phyloP scores from a whole-genome alignment of 2,888 invertebrate genomes.

The Rhorus exstirpatorius region DNA sequence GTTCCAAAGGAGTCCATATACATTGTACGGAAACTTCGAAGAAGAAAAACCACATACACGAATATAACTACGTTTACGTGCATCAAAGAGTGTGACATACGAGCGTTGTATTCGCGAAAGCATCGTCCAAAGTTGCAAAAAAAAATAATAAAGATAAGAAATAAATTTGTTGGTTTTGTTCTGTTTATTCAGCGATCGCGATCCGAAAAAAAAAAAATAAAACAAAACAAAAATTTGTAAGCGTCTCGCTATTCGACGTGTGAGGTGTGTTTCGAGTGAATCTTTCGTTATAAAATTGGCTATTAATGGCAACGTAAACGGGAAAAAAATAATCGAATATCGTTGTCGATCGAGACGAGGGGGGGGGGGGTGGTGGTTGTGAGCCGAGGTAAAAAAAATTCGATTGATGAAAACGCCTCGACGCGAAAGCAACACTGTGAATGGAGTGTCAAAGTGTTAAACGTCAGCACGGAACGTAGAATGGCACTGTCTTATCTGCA shows the following conservation, averaged over 20 bases:
- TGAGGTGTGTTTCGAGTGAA: constrained; percentile 19
- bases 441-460: constrained; percentile 83
- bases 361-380: too few species aligned
- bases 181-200: too few species aligned
- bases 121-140: too few species aligned
- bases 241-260: constrained; percentile 15
- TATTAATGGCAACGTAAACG: not conserved
- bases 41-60: constrained; percentile 18
- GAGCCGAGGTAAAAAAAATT: not conserved
- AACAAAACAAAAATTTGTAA: not conserved
- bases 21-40: constrained; percentile 32
- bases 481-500: constrained; percentile 84
- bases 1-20: constrained; percentile 29
- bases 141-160: too few species aligned
- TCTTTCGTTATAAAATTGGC: not conserved
- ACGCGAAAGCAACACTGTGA: constrained; percentile 69
- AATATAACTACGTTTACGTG: constrained; percentile 3
- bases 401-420: not conserved
- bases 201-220: not conserved
- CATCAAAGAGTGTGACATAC: constrained; percentile 16
- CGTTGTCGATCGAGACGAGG: not conserved
- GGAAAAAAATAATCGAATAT: not conserved
- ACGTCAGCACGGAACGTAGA: constrained; percentile 79
- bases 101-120: not conserved
- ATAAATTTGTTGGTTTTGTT: too few species aligned